A percentile compares a stretch with the other conserved stretches of the same genome.
phyloP scores from a whole-genome alignment of 2,113 vertebrate species.

The Pygathrix nemaeus region DNA sequence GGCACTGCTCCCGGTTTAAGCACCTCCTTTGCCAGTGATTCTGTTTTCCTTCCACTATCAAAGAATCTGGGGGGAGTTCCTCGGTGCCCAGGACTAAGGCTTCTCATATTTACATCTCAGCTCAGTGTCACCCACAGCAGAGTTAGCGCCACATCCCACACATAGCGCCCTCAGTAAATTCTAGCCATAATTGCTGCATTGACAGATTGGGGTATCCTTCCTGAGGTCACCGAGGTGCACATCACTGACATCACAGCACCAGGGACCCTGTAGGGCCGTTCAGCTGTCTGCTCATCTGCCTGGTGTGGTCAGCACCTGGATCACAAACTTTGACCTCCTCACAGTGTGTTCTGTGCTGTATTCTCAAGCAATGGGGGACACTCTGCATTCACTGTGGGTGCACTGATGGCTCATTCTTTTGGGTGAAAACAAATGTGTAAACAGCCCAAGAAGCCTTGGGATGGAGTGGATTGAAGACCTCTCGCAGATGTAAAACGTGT shows the following conservation, averaged over 20 bases:
- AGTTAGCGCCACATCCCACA: not conserved
- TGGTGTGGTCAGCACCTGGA: accelerated
- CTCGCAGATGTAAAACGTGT: accelerated
- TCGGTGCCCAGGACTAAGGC: not conserved
- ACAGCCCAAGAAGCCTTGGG: too few relatives aligned
- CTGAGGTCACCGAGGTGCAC: accelerated
- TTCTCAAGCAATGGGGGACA: too few relatives aligned
- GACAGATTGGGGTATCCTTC: not conserved
- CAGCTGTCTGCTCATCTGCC: too few relatives aligned
- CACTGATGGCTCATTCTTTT: accelerated
- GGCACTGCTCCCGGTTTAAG: accelerated
- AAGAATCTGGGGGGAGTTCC: not conserved
- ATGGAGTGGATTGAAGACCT: not conserved
- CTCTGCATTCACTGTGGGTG: accelerated
- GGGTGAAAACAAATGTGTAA: not conserved
- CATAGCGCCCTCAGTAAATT: accelerated
- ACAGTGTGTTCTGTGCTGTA: accelerated
- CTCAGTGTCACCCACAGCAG: not conserved
- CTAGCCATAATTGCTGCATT: accelerated
- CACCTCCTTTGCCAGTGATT: too few relatives aligned
- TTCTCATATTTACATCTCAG: not conserved
- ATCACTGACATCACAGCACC: accelerated
- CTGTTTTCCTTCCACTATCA: not conserved
- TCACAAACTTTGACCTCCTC: not conserved
- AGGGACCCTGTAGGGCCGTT: accelerated